phyloP scores from a whole-genome alignment of 2,888 invertebrate genomes.

The Eulithis testata region DNA sequence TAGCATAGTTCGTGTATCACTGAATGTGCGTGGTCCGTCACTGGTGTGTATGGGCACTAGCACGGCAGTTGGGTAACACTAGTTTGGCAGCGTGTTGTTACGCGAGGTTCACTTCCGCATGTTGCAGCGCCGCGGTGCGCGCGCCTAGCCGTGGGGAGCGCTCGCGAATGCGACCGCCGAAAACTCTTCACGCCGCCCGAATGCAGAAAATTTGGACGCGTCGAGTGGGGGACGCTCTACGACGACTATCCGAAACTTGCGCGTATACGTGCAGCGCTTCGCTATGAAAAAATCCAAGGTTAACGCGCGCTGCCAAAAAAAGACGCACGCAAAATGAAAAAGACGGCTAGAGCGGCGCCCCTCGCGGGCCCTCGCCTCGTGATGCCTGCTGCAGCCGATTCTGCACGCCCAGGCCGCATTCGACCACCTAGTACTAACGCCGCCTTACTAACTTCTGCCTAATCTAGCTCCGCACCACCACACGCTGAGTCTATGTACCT shows the following conservation, averaged over 20 bases:
- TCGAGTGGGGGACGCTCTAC: slow-evolving; percentile 82
- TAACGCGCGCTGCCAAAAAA: slow-evolving; percentile 84
- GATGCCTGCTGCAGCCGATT: slow-evolving; percentile 64
- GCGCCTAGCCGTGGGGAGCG: slow-evolving; percentile 78
- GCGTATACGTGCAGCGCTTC: slow-evolving; percentile 83
- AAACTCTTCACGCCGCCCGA: slow-evolving; percentile 79
- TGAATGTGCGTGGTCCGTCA: slow-evolving; percentile 73
- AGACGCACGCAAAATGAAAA: slow-evolving; percentile 83
- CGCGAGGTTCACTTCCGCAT: slow-evolving; percentile 80
- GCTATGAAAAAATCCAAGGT: slow-evolving; percentile 84
- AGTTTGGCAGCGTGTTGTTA: slow-evolving; percentile 38
- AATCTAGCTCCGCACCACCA: slow-evolving; percentile 19
- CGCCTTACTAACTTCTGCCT: slow-evolving; percentile 17
- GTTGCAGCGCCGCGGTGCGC: slow-evolving; percentile 69
- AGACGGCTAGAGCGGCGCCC: slow-evolving; percentile 79
- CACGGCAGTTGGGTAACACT: slow-evolving; percentile 29
- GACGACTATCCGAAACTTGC: slow-evolving; percentile 82
- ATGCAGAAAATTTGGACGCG: slow-evolving; percentile 84
- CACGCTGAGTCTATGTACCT: slow-evolving; percentile 31
- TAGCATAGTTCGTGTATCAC: slow-evolving; percentile 78
- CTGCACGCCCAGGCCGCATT: slow-evolving; percentile 62
- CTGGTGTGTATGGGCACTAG: slow-evolving; percentile 47
- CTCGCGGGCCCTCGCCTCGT: slow-evolving; percentile 73
- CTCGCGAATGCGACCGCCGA: slow-evolving; percentile 83
- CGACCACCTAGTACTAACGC: slow-evolving; percentile 29